A percentile compares a stretch with the other conserved stretches of the same genome.
Conservation (phyloP, 2,888 invertebrate species). For the Ormyrus labotus region DNA sequence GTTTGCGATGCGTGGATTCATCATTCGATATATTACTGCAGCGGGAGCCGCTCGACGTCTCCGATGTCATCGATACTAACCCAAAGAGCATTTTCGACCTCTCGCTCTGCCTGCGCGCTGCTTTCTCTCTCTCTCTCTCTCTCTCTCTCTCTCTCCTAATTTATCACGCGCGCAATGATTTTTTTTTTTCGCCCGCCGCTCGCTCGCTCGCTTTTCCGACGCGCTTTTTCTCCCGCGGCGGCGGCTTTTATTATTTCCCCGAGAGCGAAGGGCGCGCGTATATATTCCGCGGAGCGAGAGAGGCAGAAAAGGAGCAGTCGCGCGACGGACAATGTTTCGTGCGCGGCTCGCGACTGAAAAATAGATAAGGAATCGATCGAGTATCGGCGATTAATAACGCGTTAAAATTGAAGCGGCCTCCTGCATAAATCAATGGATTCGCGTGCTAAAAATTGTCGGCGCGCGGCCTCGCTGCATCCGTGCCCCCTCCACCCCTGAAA, state of each 20-base stretch:
- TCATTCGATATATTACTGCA: conserved; percentile 73
- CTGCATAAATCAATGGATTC: conserved; percentile 28
- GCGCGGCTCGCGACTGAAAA: too few species aligned
- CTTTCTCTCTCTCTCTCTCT: too few species aligned
- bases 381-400: conserved; percentile 30
- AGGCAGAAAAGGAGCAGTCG: too few species aligned
- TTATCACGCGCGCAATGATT: conserved; percentile 43
- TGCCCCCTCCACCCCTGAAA: neutral
- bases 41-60: conserved; percentile 58
- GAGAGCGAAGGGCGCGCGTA: too few species aligned
- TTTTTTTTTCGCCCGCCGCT: conserved; percentile 5
- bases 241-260: too few species aligned
- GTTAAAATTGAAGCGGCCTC: conserved; percentile 13
- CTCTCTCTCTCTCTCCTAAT: conserved; percentile 16
- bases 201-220: neutral
- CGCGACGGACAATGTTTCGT: too few species aligned
- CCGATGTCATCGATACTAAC: conserved; percentile 68
- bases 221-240: neutral
- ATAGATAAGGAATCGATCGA: neutral
- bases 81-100: conserved; percentile 62
- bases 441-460: conserved; percentile 33
- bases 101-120: neutral
- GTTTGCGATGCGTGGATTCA: conserved; percentile 74
- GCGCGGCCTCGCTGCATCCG: neutral
- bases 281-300: too few species aligned